Evolutionary conservation across 2,797 vertebrate genomes (phyloP).

Genomic region (Psittacula echo): DNA sequence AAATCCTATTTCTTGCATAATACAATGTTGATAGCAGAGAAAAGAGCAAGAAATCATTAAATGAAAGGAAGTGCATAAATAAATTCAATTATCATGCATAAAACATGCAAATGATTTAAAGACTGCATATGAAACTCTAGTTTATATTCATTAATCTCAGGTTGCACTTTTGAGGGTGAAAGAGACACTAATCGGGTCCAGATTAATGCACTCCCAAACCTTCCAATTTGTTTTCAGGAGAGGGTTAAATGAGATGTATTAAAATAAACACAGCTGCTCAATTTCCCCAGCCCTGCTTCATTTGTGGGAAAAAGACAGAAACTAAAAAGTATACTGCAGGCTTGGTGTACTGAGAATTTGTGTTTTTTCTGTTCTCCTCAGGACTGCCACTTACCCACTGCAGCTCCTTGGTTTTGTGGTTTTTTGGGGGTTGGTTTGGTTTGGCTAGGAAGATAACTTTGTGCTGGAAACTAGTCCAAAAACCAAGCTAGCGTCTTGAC

Average conservation of each 20-base stretch:
- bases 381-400: not conserved
- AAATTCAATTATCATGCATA: constrained; percentile 82
- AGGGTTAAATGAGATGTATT: constrained; percentile 74
- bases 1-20: constrained; percentile 59
- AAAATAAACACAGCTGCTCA: constrained; percentile 76
- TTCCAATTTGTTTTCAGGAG: constrained; percentile 75
- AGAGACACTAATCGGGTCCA: constrained; percentile 76
- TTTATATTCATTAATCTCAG: constrained; percentile 80
- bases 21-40: constrained; percentile 70
- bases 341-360: not conserved
- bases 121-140: constrained; percentile 79
- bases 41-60: constrained; percentile 79
- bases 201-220: constrained; percentile 81
- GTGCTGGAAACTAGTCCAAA: not conserved
- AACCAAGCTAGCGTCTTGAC: not conserved
- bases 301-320: not conserved
- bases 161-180: constrained; percentile 77
- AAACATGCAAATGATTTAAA: constrained; percentile 84
- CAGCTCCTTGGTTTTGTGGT: not conserved
- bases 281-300: not conserved
- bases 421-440: not conserved
- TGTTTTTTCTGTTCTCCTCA: not conserved
- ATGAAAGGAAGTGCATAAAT: constrained; percentile 80
- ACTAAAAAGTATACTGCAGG: not conserved
- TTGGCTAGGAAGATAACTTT: not conserved